Evolutionary conservation across 2,113 vertebrate species (phyloP), one percentile per base, ranked within the genome.

Genomic region (Bufo bufo): DNA sequence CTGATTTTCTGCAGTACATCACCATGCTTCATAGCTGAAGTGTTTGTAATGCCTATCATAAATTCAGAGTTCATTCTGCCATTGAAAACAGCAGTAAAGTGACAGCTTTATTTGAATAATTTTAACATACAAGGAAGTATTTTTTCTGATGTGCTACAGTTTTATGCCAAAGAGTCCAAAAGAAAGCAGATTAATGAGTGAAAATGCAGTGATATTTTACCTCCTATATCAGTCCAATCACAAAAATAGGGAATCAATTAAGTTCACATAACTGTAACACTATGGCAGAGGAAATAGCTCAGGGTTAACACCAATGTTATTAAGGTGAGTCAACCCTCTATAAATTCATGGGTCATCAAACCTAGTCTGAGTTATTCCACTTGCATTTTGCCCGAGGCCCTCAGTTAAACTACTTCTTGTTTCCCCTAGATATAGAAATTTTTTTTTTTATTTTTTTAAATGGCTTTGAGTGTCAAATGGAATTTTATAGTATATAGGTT

Each of bases 341-440:
- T 72, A 85, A 85, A 84, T 83, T 66, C 82, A 84, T 84, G 82
- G 82, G 82, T 58, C 82, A 72, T 83, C 61, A 83, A 49, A 52
- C 81, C 61, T 66, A 54, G 20, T 66, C 63, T 16, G 19, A 69
- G 82, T 84, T 84, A 84, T 71, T 84, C 65, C 65, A 84, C 63
- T 69, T 69, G 7, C 65, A 69, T 33, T 52, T 84, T 69, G 82
- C 82, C 65, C 1, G 8, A 84, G 63, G 82, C 82, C 63, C 6
- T 69, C 63, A n/a, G 10, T 66, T 66, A 50, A 83, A 71, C 82
- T 71, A 54, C 16, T 49, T 49, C 33, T 63, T 47, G 61, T 85
- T 85, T 74, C 52, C 66, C 20, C 56, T 59, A 5, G 69, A 74
- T 74, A 85, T 33, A 74, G n/a, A 85, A 85, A 74, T 59, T 43